Evolutionary conservation across 2,888 invertebrate genomes (phyloP), one percentile per base, ranked within the genome.

Genomic region (Antitype chi): DNA sequence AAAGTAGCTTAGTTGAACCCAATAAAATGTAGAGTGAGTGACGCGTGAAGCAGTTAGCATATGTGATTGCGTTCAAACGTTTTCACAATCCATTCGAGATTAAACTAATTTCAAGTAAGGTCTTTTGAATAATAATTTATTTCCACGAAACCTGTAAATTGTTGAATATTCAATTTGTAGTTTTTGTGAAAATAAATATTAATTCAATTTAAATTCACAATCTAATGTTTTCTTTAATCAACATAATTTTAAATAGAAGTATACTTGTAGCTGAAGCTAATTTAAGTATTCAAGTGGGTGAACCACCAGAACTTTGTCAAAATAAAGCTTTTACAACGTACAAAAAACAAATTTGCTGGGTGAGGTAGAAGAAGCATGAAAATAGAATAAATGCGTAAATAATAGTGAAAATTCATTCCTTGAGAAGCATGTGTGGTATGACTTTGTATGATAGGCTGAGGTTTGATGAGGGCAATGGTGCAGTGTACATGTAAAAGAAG

Each of bases 331-430:
- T 25, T n/a, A 47, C 28, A 64, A 52, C 53, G 49, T 17, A 59
- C 53, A 67, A 66, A 77, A 74, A 74, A 15, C 9, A 71, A 85
- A 68, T 60, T 66, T n/a, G 38, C 4, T 32, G 32, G 32, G 4
- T 38, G 38, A 38, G 38, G 38, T 38, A 38, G 38, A 38, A 38
- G 5, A 38, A 38, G 38, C 6, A 38, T 5, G 38, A 38, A 38
- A 38, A 5, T 38, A 38, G 6, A 5, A 38, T 5, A 38, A 38
- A 38, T 38, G 38, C 38, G 32, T 32, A 32, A 32, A 32, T 32
- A 32, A 32, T 1, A 32, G 32, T 4, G 4, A 32, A 4, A n/a
- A n/a, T n/a, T n/a, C n/a, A 38, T 38, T 38, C 38, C 38, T 38
- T 38, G 38, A 38, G 38, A 38, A 38, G 38, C 38, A 38, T 38